phyloP scores from a whole-genome alignment of 1,140 invertebrate genomes.

The Hesperophylax magnus region DNA sequence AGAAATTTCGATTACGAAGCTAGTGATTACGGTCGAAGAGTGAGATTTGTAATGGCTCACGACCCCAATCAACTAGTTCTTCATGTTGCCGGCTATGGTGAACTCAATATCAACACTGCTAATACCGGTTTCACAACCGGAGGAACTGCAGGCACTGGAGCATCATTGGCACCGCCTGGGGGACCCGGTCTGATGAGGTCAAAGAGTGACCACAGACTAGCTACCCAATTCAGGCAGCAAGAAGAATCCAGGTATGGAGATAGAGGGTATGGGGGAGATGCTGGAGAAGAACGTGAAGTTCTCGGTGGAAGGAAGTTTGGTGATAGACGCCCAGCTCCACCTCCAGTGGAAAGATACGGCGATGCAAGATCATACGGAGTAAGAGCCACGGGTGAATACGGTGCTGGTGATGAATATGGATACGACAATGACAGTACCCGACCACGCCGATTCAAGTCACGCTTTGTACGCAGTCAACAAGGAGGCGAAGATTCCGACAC shows the following conservation, averaged over 20 bases:
- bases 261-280: slow-evolving; percentile 65
- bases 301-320: slow-evolving; percentile 82
- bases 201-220: slow-evolving; percentile 93
- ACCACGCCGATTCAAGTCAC: slow-evolving; percentile 78
- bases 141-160: slow-evolving; percentile 63
- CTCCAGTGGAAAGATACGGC: slow-evolving; percentile 66
- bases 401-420: slow-evolving; percentile 74
- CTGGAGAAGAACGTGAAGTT: slow-evolving; percentile 71
- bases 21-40: slow-evolving; percentile 87
- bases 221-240: slow-evolving; percentile 89
- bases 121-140: slow-evolving; percentile 71
- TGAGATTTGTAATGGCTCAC: slow-evolving; percentile 88
- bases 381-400: slow-evolving; percentile 70
- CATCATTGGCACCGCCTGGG: slow-evolving; percentile 74
- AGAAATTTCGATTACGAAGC: slow-evolving; percentile 94
- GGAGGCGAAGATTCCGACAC: slow-evolving; percentile 79
- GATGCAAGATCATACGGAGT: slow-evolving; percentile 68
- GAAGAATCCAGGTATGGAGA: slow-evolving; percentile 77
- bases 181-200: slow-evolving; percentile 87
- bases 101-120: slow-evolving; percentile 83
- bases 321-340: slow-evolving; percentile 72
- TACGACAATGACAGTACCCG: slow-evolving; percentile 72
- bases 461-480: slow-evolving; percentile 78
- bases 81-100: slow-evolving; percentile 88
- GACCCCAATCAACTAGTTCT: slow-evolving; percentile 91